Evolutionary conservation across 2,888 invertebrate genomes (phyloP).

Genomic region (Teinopalpus imperialis): DNA sequence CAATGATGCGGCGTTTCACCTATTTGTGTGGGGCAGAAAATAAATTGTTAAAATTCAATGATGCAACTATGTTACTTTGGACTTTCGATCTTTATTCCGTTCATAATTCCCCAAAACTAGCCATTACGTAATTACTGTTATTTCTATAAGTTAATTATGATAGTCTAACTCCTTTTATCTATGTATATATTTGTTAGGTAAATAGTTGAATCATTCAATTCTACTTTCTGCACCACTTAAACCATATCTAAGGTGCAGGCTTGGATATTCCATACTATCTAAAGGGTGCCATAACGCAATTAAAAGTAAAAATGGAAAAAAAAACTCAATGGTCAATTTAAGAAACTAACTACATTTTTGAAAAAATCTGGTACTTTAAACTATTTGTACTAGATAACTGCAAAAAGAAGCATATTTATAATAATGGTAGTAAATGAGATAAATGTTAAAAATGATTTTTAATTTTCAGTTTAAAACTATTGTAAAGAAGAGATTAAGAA

Average conservation of each 20-base stretch:
- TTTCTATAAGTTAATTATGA: conserved; percentile 4
- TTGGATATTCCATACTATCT: conserved; percentile 51
- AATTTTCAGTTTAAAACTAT: no score
- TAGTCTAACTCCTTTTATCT: conserved; percentile 7
- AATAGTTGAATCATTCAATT: conserved; percentile 80
- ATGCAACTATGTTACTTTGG: conserved; percentile 68
- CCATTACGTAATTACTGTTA: conserved; percentile 1
- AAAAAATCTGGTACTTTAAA: no score
- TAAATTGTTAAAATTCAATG: conserved; percentile 78
- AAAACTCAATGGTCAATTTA: not conserved
- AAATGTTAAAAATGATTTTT: no score
- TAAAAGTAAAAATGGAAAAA: not conserved
- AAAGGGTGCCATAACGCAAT: conserved; percentile 5
- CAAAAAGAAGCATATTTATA: no score
- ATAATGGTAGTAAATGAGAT: no score
- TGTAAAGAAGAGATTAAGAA: no score
- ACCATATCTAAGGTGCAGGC: conserved; percentile 62
- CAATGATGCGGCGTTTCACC: conserved; percentile 95
- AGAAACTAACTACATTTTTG: no score
- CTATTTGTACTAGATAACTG: no score
- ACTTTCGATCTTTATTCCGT: not conserved
- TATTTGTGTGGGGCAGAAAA: conserved; percentile 76
- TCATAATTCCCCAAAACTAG: not conserved
- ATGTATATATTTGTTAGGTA: conserved; percentile 30
- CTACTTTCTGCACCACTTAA: conserved; percentile 73